Evolutionary conservation across 2,888 invertebrate species (phyloP).

Genomic region (Mythimna vitellina): DNA sequence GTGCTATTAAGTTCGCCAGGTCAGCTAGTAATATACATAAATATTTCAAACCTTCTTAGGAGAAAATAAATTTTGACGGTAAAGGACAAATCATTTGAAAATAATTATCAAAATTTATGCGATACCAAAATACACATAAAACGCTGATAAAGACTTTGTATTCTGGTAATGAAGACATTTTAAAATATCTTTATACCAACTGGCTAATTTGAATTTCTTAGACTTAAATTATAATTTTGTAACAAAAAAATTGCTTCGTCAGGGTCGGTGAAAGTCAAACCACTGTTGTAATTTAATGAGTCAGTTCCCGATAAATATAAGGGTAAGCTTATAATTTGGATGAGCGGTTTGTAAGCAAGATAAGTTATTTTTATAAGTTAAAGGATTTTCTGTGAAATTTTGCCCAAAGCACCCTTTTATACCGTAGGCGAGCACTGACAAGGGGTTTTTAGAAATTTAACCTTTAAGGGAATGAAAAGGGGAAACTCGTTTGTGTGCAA

Average conservation of each 20-base stretch:
- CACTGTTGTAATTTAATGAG: conserved; percentile 61
- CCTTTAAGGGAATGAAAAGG: no score
- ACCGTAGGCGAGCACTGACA: no score
- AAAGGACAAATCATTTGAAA: not conserved
- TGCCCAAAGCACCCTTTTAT: no score
- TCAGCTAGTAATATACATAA: no score
- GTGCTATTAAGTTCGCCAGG: no score
- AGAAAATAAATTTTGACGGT: no score
- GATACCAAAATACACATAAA: not conserved
- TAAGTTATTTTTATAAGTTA: conserved; percentile 6
- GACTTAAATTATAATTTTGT: conserved; percentile 14
- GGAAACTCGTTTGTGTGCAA: no score
- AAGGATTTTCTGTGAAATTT: not conserved
- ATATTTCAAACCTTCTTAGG: no score
- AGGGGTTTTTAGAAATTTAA: no score
- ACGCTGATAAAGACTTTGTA: not conserved
- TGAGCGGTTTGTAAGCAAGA: conserved; percentile 34
- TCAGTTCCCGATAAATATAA: conserved; percentile 33
- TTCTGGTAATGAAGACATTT: not conserved
- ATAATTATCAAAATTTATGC: not conserved
- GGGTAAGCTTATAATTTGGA: conserved; percentile 41
- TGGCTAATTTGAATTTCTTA: conserved; percentile 16
- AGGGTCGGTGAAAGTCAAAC: conserved; percentile 42
- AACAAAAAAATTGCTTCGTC: conserved; percentile 25
- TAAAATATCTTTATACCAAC: conserved; percentile 2